phyloP scores from a whole-genome alignment of 2,797 vertebrate genomes.

The Melanotaenia boesemani region DNA sequence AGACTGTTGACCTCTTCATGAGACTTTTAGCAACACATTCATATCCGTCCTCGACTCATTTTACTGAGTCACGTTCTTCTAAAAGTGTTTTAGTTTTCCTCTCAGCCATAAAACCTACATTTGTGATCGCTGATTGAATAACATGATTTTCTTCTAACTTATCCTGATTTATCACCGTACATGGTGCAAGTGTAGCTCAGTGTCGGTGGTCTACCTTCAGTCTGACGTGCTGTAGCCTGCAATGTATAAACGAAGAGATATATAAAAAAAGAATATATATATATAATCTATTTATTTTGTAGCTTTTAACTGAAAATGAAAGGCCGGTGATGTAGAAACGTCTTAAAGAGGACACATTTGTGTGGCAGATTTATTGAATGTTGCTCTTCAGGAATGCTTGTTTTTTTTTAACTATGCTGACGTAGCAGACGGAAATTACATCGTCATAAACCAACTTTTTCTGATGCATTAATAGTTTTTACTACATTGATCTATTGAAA shows the following conservation, averaged over 20 bases:
- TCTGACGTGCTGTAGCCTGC: slow-evolving; percentile 13
- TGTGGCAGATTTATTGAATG: neutral
- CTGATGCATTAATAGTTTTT: neutral
- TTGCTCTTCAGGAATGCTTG: slow-evolving; percentile 1
- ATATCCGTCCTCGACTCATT: too few species aligned
- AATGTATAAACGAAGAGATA: slow-evolving; percentile 16
- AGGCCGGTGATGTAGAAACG: neutral
- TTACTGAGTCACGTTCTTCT: too few species aligned
- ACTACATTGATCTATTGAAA: too few species aligned
- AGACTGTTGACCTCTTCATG: too few species aligned
- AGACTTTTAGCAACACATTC: too few species aligned
- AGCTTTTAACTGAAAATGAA: neutral
- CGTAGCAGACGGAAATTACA: neutral
- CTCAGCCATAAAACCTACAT: too few species aligned
- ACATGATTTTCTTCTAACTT: neutral
- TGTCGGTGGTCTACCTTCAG: neutral
- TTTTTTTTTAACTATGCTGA: slow-evolving; percentile 30
- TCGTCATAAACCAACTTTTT: neutral
- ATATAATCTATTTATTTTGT: slow-evolving; percentile 50
- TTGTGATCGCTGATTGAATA: neutral
- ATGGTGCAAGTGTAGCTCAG: neutral
- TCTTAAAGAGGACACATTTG: neutral
- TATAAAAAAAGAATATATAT: neutral
- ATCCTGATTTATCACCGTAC: slow-evolving; percentile 6
- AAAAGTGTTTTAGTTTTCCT: too few species aligned